phyloP scores from a whole-genome alignment of 1,140 invertebrate genomes.

The Halesus radiatus region DNA sequence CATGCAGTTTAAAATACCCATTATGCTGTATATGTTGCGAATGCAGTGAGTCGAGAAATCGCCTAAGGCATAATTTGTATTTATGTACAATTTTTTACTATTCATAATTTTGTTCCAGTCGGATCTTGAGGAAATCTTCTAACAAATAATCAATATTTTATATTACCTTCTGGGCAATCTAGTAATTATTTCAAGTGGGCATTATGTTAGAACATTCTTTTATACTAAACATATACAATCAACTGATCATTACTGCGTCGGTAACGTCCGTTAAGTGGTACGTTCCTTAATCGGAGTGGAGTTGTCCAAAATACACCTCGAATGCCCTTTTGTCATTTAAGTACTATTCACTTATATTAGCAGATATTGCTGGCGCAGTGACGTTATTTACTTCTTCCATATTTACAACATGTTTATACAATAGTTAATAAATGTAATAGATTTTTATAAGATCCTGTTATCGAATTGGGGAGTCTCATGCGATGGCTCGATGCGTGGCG shows the following conservation, averaged over 20 bases:
- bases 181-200: conserved; percentile 10
- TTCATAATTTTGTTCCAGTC: no score
- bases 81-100: no score
- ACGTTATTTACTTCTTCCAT: not conserved
- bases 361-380: no score
- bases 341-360: no score
- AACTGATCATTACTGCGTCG: not conserved
- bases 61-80: no score
- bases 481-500: not conserved
- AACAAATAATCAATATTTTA: conserved; percentile 1
- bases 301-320: no score
- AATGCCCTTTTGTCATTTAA: no score
- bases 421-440: conserved; percentile 23
- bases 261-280: no score
- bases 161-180: conserved; percentile 1
- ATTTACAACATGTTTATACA: conserved; percentile 13
- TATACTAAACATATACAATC: not conserved
- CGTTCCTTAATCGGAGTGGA: no score
- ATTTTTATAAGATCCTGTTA: conserved; percentile 12
- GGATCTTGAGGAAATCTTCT: not conserved
- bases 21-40: no score
- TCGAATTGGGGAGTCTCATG: not conserved
- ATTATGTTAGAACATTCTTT: conserved; percentile 3
- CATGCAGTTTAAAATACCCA: no score
- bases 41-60: no score